phyloP scores from a whole-genome alignment of 1,140 invertebrate genomes.

The Probaryconus sp. region DNA sequence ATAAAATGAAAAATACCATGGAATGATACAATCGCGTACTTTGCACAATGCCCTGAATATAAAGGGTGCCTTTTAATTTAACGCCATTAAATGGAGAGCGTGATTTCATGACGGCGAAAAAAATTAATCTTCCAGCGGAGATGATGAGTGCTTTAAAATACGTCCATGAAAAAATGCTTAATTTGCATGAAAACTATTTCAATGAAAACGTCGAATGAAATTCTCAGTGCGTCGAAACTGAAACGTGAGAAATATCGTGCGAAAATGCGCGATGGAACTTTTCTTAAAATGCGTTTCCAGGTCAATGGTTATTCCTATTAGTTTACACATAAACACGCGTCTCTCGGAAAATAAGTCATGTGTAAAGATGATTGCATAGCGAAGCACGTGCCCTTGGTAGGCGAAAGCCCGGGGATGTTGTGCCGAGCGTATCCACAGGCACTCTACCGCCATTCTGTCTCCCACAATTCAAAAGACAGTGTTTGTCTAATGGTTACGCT shows the following conservation, averaged over 20 bases:
- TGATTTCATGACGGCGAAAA: no score
- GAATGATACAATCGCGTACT: no score
- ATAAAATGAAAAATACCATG: no score
- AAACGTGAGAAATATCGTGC: background rate
- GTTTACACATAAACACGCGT: conserved; percentile 9
- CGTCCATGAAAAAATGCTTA: no score
- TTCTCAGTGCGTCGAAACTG: no score
- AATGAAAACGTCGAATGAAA: no score
- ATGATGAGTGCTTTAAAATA: no score
- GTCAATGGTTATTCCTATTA: conserved; percentile 18
- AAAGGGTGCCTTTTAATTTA: no score
- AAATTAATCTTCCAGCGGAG: no score
- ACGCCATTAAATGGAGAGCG: no score
- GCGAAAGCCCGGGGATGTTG: conserved; percentile 5
- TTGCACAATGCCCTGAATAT: no score
- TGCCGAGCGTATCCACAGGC: background rate
- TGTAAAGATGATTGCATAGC: conserved; percentile 25
- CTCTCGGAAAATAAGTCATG: conserved; percentile 22
- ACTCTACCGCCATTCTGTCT: conserved; percentile 1
- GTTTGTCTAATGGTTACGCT: conserved; percentile 25
- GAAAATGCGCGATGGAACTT: background rate
- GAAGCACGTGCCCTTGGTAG: conserved; percentile 20
- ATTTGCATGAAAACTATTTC: no score
- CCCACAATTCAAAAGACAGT: conserved; percentile 25
- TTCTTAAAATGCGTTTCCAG: conserved; percentile 27